phyloP scores from a whole-genome alignment of 2,797 vertebrate genomes.

The Ambastaia sidthimunki region DNA sequence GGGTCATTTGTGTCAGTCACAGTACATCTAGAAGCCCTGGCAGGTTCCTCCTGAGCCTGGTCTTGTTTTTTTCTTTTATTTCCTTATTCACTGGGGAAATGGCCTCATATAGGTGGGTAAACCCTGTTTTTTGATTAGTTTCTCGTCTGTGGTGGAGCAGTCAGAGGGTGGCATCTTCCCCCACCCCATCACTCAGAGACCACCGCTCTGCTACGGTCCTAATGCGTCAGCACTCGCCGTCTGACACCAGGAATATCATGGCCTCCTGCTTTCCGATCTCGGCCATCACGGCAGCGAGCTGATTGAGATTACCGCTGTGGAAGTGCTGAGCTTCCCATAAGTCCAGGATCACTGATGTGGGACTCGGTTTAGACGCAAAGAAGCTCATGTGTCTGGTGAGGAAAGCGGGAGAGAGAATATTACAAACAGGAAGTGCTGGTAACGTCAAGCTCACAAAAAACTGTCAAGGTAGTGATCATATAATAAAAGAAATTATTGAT shows the following conservation, averaged over 20 bases:
- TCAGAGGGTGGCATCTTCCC: constrained; percentile 48
- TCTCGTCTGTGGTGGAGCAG: constrained; percentile 60
- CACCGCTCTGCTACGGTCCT: constrained; percentile 17
- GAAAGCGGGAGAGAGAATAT: constrained; percentile 24
- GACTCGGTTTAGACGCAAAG: constrained; percentile 95
- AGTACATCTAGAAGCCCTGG: constrained; percentile 48
- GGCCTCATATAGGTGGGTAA: constrained; percentile 56
- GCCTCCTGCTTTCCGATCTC: constrained; percentile 96
- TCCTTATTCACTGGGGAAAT: constrained; percentile 37
- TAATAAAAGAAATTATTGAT: too few relatives aligned
- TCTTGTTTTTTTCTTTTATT: neutral
- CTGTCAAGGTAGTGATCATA: neutral
- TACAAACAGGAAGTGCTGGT: neutral
- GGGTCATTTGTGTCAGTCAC: constrained; percentile 58
- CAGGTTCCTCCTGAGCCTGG: constrained; percentile 22
- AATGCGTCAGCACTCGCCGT: constrained; percentile 91
- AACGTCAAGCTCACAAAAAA: neutral
- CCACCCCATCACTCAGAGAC: constrained; percentile 37
- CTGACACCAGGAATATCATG: constrained; percentile 94
- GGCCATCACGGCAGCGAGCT: constrained; percentile 93
- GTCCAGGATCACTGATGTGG: constrained; percentile 97
- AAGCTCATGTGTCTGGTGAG: constrained; percentile 92
- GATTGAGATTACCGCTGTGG: constrained; percentile 96
- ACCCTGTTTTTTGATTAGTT: constrained; percentile 59
- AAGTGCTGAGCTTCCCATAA: constrained; percentile 97